A percentile compares a stretch with the other conserved stretches of the same genome.
Conservation (phyloP, 2,888 invertebrate species). For the Pachliopta kotzebuea region DNA sequence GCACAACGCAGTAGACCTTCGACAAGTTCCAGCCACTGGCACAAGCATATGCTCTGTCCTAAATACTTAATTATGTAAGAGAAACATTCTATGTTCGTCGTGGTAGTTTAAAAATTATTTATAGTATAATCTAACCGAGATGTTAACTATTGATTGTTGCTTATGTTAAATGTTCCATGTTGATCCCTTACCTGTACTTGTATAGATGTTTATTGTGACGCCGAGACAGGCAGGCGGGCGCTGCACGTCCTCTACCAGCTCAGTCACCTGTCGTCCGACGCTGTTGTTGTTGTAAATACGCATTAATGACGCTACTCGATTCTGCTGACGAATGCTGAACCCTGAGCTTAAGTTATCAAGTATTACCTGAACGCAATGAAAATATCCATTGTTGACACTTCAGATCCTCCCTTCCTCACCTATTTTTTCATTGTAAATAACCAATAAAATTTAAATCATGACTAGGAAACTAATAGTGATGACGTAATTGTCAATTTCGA, state of each 20-base stretch:
- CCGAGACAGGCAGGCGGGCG: not conserved
- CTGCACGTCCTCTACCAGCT: no score
- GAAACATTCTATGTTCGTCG: constrained; percentile 17
- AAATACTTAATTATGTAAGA: constrained; percentile 10
- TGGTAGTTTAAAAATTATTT: constrained; percentile 15
- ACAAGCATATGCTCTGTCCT: not conserved
- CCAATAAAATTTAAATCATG: not conserved
- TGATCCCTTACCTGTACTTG: constrained; percentile 10
- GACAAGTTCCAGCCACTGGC: no score
- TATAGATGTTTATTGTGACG: constrained; percentile 2
- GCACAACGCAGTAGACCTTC: no score
- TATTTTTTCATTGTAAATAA: constrained; percentile 17
- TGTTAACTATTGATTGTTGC: constrained; percentile 28
- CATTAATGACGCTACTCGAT: constrained; percentile 14
- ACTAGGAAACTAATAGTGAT: constrained; percentile 1
- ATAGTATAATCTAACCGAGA: constrained; percentile 17
- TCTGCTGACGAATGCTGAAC: constrained; percentile 19
- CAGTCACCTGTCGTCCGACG: not conserved
- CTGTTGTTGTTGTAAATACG: constrained; percentile 25
- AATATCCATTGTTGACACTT: not conserved
- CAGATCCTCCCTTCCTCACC: not conserved
- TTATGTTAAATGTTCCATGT: constrained; percentile 26
- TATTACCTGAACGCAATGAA: not conserved
- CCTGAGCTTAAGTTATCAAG: not conserved
- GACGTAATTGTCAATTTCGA: constrained; percentile 30